Base-by-base conservation (phyloP, 2,113 vertebrate species). In the Corydoras maculifer region DNA sequence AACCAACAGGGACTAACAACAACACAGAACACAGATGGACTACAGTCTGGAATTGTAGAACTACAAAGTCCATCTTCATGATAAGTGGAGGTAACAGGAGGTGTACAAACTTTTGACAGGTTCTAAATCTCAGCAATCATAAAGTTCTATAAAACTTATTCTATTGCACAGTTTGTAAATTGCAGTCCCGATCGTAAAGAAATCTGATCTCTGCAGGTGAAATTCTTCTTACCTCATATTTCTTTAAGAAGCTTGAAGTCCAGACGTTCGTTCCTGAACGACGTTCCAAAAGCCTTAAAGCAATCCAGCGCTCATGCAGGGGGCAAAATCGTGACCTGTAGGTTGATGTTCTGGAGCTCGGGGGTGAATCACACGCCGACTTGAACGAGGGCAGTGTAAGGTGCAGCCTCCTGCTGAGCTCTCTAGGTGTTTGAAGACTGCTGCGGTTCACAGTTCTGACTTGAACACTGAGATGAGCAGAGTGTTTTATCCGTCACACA, bases 401-500 rank as follows among this genome's bases (percentile, higher is more conserved):
- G 58, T 57, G 32, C n/a, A 58, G 14, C 54, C 18, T 59, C 9
- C 55, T 15, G 70, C 25, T 14, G 54, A 50, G 35, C 58, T 12
- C 5, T 65, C 12, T 3, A 31, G 54, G 43, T 60, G 62, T 55
- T 61, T 49, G 25, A 65, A 73, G 55, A 60, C 30, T 67, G 57
- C 55, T 65, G 63, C 35, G 63, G 63, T 66, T 60, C 58, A 66
- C 9, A 54, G 30, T 43, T 63, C 50, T 68, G 66, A 73, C 48
- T 54, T 35, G 55, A 61, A 50, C 31, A 61, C 50, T 4, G 53
- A 70, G 49, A 50, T 30, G 59, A 48, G 53, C 53, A 53, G 30
- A 60, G 29, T 3, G 62, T 29, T 71, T 70, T 70, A 78, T 78
- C 59, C 43, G 70, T 43, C 15, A 72, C 54, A 72, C 54, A 72